Percentiles rank a stretch among this genome's conserved stretches.
These are phyloP conservation scores for Grus americana DNA, from an alignment of 2,113 vertebrate species.

Conservation along the genomic window DNA sequence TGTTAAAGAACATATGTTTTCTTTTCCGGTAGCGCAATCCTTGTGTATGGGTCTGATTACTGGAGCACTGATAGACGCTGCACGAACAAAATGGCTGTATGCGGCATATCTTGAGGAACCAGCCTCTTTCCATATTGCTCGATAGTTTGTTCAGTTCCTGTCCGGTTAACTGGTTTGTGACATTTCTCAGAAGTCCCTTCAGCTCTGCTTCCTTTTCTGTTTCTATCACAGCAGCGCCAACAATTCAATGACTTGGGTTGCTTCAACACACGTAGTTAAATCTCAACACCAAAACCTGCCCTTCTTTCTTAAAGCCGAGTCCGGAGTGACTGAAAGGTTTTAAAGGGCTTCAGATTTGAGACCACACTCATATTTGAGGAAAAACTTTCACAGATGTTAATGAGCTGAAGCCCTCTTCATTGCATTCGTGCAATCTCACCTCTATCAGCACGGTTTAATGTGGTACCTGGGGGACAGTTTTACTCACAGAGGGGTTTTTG, in stretches of 20 bases:
- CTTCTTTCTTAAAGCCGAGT: background rate
- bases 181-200: background rate
- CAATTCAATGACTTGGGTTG: background rate
- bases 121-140: background rate
- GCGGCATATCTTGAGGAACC: slow-evolving; percentile 31
- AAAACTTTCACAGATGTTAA: background rate
- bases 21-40: background rate
- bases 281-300: background rate
- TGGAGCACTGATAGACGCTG: background rate
- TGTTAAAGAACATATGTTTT: background rate
- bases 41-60: background rate
- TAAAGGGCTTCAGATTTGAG: background rate
- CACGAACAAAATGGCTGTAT: background rate
- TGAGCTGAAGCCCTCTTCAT: background rate
- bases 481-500: background rate
- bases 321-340: background rate
- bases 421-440: background rate
- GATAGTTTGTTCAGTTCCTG: slow-evolving; percentile 1
- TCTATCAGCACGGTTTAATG: background rate
- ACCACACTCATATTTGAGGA: background rate
- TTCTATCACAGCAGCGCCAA: background rate
- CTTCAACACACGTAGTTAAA: background rate
- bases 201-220: slow-evolving; percentile 13
- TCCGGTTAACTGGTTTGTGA: background rate
- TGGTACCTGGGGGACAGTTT: background rate